Conservation (phyloP, 2,113 vertebrate species). For the Fulica atra region DNA sequence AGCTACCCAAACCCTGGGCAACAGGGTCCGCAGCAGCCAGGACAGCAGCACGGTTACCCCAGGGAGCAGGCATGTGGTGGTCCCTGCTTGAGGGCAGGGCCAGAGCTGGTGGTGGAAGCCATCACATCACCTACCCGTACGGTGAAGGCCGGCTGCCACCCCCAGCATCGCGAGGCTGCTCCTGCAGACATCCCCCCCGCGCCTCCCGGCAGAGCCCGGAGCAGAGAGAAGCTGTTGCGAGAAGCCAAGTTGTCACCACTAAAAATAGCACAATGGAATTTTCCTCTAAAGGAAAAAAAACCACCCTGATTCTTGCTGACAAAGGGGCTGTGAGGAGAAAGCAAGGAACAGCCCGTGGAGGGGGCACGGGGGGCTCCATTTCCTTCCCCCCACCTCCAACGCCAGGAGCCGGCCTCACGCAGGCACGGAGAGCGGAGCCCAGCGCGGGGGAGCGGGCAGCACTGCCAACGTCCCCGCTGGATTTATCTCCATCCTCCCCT, state of each 20-base stretch:
- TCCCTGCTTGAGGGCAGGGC: rapidly evolving
- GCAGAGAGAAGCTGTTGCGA: constrained; percentile 53
- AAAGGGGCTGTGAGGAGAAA: constrained; percentile 26
- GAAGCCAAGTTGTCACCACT: constrained; percentile 66
- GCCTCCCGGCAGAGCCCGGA: constrained; percentile 14
- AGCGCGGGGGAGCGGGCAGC: rapidly evolving
- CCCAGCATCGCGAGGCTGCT: not conserved
- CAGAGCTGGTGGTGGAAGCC: not conserved
- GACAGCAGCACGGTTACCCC: too few species aligned
- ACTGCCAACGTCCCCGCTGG: rapidly evolving
- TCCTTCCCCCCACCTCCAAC: not conserved
- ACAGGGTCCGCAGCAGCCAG: not conserved
- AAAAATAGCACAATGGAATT: constrained; percentile 76
- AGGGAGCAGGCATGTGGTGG: not conserved
- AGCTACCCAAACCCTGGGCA: not conserved
- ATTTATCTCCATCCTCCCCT: not conserved
- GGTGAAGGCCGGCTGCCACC: not conserved
- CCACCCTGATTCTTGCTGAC: constrained; percentile 13
- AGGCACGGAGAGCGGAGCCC: not conserved
- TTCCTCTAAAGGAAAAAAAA: constrained; percentile 49
- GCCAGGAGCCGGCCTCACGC: not conserved
- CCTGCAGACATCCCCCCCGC: not conserved
- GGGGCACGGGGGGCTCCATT: rapidly evolving
- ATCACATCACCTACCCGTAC: not conserved
- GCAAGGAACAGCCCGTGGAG: not conserved